Conservation (phyloP, 2,797 vertebrate species). For the Myotis findleyi region DNA sequence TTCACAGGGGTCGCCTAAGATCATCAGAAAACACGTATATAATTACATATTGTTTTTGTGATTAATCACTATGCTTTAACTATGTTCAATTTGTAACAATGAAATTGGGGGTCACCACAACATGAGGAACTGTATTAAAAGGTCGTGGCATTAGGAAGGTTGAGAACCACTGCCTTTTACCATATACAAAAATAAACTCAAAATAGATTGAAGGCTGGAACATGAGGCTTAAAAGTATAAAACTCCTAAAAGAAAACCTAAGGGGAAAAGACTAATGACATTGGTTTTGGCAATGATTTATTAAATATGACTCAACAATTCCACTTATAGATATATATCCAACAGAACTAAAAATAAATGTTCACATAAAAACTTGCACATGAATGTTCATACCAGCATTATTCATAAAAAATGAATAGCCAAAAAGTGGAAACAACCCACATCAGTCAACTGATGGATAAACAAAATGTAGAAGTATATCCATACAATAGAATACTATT, state of each 20-base stretch:
- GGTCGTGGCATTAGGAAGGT: too few relatives aligned
- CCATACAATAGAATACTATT: not conserved
- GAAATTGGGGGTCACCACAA: too few relatives aligned
- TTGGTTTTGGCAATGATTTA: not conserved
- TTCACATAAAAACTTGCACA: slow-evolving; percentile 8
- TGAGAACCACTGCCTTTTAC: too few relatives aligned
- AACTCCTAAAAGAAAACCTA: not conserved
- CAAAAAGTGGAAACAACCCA: not conserved
- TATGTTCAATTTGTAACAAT: too few relatives aligned
- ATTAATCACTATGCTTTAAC: too few relatives aligned
- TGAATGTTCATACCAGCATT: not conserved
- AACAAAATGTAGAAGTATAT: not conserved
- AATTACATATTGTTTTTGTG: too few relatives aligned
- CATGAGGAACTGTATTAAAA: too few relatives aligned
- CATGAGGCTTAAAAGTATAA: not conserved
- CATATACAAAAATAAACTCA: not conserved
- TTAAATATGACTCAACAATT: not conserved
- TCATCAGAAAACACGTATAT: too few relatives aligned
- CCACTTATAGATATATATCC: not conserved
- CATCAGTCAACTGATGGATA: not conserved
- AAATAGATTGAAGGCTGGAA: not conserved
- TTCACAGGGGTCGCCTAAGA: too few relatives aligned
- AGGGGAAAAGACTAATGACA: not conserved
- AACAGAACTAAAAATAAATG: not conserved
- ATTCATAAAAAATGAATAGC: not conserved